Evolutionary conservation across 1,140 invertebrate genomes (phyloP).

Genomic region (Drosophila kurseongensis): DNA sequence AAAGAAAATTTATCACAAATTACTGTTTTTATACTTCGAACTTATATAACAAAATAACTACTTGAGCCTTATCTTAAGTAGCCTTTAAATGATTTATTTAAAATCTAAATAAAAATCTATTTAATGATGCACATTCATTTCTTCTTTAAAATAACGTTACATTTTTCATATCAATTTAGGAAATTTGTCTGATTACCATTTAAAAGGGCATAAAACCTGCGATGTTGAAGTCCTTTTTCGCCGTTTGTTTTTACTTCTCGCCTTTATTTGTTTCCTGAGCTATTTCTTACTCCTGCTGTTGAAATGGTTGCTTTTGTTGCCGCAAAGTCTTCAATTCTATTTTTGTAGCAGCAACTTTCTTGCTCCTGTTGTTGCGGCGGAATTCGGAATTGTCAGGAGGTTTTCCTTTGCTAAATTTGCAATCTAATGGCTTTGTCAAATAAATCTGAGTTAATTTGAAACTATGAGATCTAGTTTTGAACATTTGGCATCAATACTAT

Average conservation of each 20-base stretch:
- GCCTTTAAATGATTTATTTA: too few relatives aligned
- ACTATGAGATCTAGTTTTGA: neutral
- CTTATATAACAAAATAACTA: too few relatives aligned
- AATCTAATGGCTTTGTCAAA: constrained; percentile 17
- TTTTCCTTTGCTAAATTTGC: constrained; percentile 26
- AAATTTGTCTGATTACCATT: neutral
- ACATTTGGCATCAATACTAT: neutral
- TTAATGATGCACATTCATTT: neutral
- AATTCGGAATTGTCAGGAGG: constrained; percentile 9
- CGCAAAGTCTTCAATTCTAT: constrained; percentile 54
- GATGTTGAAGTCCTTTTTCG: neutral
- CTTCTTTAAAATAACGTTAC: too few relatives aligned
- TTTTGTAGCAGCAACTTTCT: constrained; percentile 40
- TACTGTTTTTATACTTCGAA: too few relatives aligned
- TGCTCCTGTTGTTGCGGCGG: constrained; percentile 8
- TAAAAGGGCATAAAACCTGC: constrained; percentile 3
- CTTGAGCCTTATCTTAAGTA: too few relatives aligned
- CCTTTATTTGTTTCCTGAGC: constrained; percentile 56
- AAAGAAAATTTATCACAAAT: too few relatives aligned
- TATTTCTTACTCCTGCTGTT: constrained; percentile 21
- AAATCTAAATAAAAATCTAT: too few relatives aligned
- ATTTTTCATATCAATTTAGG: neutral
- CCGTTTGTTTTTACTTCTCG: constrained; percentile 32
- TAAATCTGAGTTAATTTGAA: constrained; percentile 13
- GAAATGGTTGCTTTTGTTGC: constrained; percentile 21